These are phyloP conservation scores for Lysandra coridon DNA, from an alignment of 2,888 invertebrate species.

Conservation along the genomic window DNA sequence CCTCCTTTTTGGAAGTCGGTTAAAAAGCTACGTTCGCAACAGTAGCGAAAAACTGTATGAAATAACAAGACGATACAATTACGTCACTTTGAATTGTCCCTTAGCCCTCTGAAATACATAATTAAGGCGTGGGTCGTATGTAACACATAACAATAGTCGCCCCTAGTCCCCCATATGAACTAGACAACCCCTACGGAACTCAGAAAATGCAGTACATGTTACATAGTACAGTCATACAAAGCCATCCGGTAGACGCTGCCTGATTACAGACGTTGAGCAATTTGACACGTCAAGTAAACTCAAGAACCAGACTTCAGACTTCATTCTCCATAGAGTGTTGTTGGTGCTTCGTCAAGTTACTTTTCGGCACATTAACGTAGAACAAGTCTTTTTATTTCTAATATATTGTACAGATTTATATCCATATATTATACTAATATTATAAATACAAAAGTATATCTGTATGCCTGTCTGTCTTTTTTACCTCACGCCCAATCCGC, in stretches of 20 bases:
- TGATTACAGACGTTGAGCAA: constrained; percentile 20
- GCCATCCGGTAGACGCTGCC: neutral
- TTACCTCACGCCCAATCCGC: too few species aligned
- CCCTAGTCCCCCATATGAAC: neutral
- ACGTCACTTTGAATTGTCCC: neutral
- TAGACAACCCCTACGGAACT: neutral
- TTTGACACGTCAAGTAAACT: constrained; percentile 16
- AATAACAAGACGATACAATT: neutral
- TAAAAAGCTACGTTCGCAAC: neutral
- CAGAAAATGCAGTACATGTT: neutral
- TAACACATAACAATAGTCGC: neutral
- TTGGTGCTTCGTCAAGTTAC: too few species aligned
- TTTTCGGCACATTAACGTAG: too few species aligned
- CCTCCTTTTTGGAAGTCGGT: too few species aligned
- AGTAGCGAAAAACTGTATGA: neutral
- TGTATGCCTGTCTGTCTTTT: too few species aligned
- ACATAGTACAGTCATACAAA: neutral
- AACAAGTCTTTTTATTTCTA: too few species aligned
- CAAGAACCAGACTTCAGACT: neutral
- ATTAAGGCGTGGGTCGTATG: neutral
- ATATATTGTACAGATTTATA: too few species aligned
- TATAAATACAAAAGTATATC: too few species aligned
- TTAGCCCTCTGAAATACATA: neutral
- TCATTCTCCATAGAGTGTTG: neutral
- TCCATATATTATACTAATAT: too few species aligned